phyloP scores from a whole-genome alignment of 2,888 invertebrate genomes.

The Pristionchus fissidentatus region DNA sequence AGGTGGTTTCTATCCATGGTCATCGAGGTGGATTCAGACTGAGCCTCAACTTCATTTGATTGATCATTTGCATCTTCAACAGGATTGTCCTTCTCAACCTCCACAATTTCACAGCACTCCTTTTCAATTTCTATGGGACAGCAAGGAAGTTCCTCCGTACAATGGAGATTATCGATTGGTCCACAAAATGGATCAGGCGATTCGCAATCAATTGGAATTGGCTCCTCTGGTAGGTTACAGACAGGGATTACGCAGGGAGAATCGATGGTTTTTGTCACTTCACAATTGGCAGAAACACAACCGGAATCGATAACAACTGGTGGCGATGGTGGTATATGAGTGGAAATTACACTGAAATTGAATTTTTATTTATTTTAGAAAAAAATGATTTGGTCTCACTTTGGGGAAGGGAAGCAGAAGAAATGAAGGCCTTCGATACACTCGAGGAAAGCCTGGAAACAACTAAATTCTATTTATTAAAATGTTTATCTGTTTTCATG shows the following conservation, averaged over 20 bases:
- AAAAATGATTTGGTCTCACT: neutral
- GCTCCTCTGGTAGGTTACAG: neutral
- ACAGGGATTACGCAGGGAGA: neutral
- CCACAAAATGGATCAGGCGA: neutral
- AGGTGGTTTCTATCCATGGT: neutral
- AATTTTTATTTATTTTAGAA: neutral
- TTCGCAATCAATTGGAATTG: neutral
- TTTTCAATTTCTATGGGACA: neutral
- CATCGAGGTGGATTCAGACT: no score
- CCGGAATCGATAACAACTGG: neutral
- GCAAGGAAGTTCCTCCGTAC: neutral
- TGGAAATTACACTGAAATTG: neutral
- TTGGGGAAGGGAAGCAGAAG: neutral
- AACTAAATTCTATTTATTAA: neutral
- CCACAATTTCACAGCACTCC: neutral
- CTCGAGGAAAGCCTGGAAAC: conserved; percentile 12
- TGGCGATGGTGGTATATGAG: neutral
- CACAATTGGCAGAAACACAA: neutral
- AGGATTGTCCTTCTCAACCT: neutral
- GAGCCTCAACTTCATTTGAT: no score
- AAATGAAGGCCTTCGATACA: neutral
- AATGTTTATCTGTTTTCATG: no score
- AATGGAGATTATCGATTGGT: neutral
- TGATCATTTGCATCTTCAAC: neutral
- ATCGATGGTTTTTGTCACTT: no score